Evolutionary conservation across 2,113 vertebrate species (phyloP), one percentile per base, ranked within the genome.

Genomic region (Oostethus manadensis): DNA sequence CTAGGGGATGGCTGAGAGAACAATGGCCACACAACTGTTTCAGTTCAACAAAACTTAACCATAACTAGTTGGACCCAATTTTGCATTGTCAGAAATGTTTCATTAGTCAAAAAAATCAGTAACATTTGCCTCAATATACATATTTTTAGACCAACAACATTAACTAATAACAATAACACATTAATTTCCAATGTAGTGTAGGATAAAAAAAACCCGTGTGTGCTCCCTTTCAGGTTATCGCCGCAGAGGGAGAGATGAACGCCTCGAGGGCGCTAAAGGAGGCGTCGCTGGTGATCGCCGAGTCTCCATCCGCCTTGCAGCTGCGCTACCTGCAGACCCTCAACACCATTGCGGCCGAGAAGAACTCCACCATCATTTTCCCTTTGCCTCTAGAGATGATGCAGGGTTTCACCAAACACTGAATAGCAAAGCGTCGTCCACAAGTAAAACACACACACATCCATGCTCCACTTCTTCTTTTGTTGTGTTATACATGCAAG

Each of bases 291-390:
- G 93, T 97, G 48, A 94, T 98, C 56, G 88, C 93, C 0, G 94
- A 98, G 78, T 95, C 93, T 5, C 96, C 96, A 0, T 92, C 92
- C 0, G 95, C 91, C 26, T 91, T 99, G 33, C 94, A 98, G 89
- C 92, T 99, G 15, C 93, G 93, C 2, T 99, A 97, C 71, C 88
- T 98, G 40, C 93, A 97, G 90, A 95, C 93, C 14, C 87, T 95
- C 72, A 94, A 88, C 86, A 94, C 92, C 79, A 97, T 98, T 4
- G 93, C 92, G 0, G 91, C 92, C 0, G 93, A 95, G 77, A 94
- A 97, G 70, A 96, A 94, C 78, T 96, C 94, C 60, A 98, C 94
- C 48, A 96, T 98, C 35, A 77, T 97, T 76, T 98, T 98, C 87
- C 95, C 93, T 0, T 82, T 99, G 84, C 94, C 95, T 45, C 84